Conservation (phyloP, 2,797 vertebrate species). For the Ara ararauna region DNA sequence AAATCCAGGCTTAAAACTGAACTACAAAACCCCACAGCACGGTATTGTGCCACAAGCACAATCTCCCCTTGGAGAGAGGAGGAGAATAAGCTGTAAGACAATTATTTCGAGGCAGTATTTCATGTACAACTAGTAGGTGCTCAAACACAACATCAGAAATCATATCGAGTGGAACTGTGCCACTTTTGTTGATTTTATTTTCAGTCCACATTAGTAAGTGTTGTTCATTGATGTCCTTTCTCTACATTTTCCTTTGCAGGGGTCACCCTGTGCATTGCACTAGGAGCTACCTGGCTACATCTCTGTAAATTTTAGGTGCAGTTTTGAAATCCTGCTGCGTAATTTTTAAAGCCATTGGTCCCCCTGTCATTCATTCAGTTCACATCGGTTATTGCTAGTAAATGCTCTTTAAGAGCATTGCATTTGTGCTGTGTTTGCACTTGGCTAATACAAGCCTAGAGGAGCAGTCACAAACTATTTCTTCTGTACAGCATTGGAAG, state of each 20-base stretch:
- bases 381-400: not conserved
- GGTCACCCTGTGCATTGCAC: not conserved
- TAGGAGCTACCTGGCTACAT: not conserved
- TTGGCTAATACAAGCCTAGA: not conserved
- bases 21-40: not conserved
- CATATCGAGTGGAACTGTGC: not conserved
- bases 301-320: not conserved
- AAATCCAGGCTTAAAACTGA: not conserved
- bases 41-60: not conserved
- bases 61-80: not conserved
- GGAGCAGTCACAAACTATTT: not conserved
- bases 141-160: not conserved
- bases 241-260: not conserved
- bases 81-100: not conserved
- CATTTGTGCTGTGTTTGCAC: not conserved
- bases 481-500: not conserved
- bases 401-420: not conserved
- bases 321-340: not conserved
- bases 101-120: not conserved
- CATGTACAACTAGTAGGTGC: not conserved
- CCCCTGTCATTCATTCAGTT: not conserved
- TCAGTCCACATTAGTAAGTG: not conserved
- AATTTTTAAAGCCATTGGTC: not conserved
- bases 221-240: not conserved
- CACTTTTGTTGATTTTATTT: not conserved